phyloP scores from a whole-genome alignment of 2,797 vertebrate genomes.

The Sparidentex hasta region DNA sequence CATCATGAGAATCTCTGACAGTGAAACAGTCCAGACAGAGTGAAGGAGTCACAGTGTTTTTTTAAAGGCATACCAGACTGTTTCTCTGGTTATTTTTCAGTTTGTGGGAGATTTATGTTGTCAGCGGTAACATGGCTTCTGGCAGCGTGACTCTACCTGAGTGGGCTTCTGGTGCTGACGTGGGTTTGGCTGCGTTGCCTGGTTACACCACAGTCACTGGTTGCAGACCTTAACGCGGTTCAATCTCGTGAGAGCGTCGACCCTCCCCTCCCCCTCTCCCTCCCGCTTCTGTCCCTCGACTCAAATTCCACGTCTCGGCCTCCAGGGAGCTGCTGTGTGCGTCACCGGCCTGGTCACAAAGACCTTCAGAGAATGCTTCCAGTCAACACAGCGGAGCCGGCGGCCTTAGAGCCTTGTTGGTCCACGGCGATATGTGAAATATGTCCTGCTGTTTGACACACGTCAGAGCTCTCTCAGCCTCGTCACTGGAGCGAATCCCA shows the following conservation, averaged over 20 bases:
- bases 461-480: conserved; percentile 29
- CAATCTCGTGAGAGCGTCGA: conserved; percentile 64
- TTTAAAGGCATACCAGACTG: not conserved
- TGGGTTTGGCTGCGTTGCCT: conserved; percentile 68
- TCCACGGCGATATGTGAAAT: conserved; percentile 42
- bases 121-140: conserved; percentile 7
- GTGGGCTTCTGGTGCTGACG: conserved; percentile 57
- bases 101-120: not conserved
- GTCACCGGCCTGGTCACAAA: conserved; percentile 72
- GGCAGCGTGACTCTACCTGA: conserved; percentile 40
- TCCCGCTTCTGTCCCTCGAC: conserved; percentile 41
- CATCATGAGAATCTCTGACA: not conserved
- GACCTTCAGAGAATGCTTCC: conserved; percentile 55
- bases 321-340: conserved; percentile 61
- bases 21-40: not conserved
- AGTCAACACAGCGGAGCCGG: conserved; percentile 37
- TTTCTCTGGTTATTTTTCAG: not conserved
- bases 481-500: conserved; percentile 12
- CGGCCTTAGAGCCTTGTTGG: conserved; percentile 2
- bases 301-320: conserved; percentile 75
- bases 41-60: not conserved
- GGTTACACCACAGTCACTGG: conserved; percentile 56
- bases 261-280: not conserved
- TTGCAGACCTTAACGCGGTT: conserved; percentile 56
- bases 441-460: conserved; percentile 37